These are phyloP conservation scores for Apamea crenata DNA, from an alignment of 2,888 invertebrate species.

Conservation along the genomic window DNA sequence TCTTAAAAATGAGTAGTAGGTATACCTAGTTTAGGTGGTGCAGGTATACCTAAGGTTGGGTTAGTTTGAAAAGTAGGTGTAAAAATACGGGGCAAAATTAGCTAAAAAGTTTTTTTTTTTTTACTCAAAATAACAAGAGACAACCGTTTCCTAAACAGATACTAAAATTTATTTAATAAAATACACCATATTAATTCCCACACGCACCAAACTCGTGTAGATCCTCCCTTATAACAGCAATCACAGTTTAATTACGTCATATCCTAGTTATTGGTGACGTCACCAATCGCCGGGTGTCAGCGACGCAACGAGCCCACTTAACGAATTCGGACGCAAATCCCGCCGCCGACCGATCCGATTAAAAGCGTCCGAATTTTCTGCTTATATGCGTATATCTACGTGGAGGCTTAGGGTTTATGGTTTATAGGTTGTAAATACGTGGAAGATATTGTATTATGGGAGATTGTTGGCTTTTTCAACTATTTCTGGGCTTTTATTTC, in stretches of 20 bases:
- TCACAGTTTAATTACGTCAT: slow-evolving; percentile 51
- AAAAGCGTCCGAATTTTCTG: slow-evolving; percentile 56
- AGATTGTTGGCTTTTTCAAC: not conserved
- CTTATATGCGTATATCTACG: slow-evolving; percentile 41
- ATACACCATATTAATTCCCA: not conserved
- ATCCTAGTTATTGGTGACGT: slow-evolving; percentile 59
- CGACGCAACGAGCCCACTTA: slow-evolving; percentile 63
- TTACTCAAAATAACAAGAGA: not conserved
- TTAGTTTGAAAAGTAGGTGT: not conserved
- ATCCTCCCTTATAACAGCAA: slow-evolving; percentile 34
- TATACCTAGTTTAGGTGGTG: not conserved
- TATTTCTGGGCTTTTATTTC: too few relatives aligned
- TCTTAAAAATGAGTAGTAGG: not conserved
- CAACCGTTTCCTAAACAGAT: not conserved
- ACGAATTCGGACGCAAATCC: slow-evolving; percentile 62
- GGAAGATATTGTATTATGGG: not conserved
- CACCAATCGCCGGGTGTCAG: slow-evolving; percentile 61
- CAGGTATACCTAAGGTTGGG: not conserved
- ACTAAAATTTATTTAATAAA: not conserved
- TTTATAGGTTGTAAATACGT: slow-evolving; percentile 5
- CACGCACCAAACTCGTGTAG: not conserved
- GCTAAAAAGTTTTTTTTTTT: too few relatives aligned
- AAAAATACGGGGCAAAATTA: not conserved
- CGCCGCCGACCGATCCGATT: slow-evolving; percentile 55
- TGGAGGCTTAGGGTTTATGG: slow-evolving; percentile 12